A percentile compares a stretch with the other conserved stretches of the same genome.
Evolutionary conservation across 2,797 vertebrate species (phyloP).

Genomic region (Squalus acanthias): DNA sequence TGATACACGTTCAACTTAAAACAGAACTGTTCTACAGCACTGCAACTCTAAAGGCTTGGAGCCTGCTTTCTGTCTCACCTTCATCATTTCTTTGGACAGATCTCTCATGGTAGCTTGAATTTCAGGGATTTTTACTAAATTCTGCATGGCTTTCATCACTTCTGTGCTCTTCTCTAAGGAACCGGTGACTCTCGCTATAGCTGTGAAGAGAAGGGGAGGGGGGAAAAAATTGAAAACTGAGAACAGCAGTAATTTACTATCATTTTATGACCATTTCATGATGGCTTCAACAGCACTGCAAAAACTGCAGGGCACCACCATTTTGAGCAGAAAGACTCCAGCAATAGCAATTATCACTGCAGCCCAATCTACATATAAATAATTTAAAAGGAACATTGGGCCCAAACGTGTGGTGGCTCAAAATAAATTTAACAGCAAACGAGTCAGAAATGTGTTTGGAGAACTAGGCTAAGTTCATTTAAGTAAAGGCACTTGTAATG

Average conservation of each 20-base stretch:
- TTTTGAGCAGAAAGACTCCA: neutral
- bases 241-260: neutral
- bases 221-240: neutral
- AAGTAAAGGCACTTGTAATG: neutral
- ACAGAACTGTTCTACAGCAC: neutral
- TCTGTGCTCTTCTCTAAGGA: conserved; percentile 92
- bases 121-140: conserved; percentile 86
- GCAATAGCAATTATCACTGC: neutral
- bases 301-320: neutral
- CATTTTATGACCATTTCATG: neutral
- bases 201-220: conserved; percentile 52
- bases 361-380: neutral
- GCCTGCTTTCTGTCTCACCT: conserved; percentile 60
- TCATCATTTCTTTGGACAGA: conserved; percentile 97
- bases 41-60: neutral
- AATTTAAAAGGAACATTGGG: neutral
- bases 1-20: neutral
- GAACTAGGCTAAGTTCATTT: neutral
- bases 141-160: conserved; percentile 98
- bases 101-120: conserved; percentile 95
- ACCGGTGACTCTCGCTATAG: conserved; percentile 81
- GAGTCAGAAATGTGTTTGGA: neutral
- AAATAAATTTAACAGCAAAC: neutral
- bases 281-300: neutral
- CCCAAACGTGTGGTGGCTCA: neutral